Base-by-base conservation (phyloP, 2,888 invertebrate species). In the Acrocyrtus sp. region DNA sequence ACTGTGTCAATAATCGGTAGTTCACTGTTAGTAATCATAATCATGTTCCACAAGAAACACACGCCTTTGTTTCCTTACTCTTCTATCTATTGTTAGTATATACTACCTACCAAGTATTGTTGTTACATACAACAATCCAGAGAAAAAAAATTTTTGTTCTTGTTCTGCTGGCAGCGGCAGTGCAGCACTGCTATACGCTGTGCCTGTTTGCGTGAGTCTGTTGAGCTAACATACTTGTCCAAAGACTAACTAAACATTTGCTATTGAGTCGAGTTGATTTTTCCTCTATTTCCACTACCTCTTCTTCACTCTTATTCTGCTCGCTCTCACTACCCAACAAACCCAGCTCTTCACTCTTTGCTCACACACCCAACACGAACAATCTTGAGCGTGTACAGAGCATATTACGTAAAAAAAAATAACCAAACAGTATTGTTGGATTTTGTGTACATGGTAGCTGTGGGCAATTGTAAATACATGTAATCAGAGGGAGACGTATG, bases 201-300 rank as follows among this genome's bases (percentile, higher is more conserved):
- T 56, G 70, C 39, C 63, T 48, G 56, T 56, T 45, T 48, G 54
- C n/a, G 61, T 56, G 62, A 63, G 50, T 62, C 62, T 69, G 61
- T 61, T 62, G 69, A 61, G 70, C 70, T 63, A 70, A 70, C 63
- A n/a, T n/a, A 70, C 70, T 70, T 63, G 69, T 69, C 62, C 56
- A 61, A 69, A 69, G 69, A 69, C 69, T 69, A 70, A 70, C 70
- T 70, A 70, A 70, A 70, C 70, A 70, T 61, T 69, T 69, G 56
- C 69, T 69, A 69, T 70, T 70, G 70, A 63, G 63, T 58, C 61
- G 68, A 60, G 53, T 53, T 45, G 69, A 69, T 69, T 69, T 69
- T 68, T 61, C 43, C 27, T 39, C 48, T 21, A n/a, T n/a, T n/a
- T n/a, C n/a, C n/a, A n/a, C n/a, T n/a, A n/a, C n/a, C n/a, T n/a